A percentile compares a stretch with the other conserved stretches of the same genome.
phyloP scores from a whole-genome alignment of 2,113 vertebrate species.

The Podarcis muralis region DNA sequence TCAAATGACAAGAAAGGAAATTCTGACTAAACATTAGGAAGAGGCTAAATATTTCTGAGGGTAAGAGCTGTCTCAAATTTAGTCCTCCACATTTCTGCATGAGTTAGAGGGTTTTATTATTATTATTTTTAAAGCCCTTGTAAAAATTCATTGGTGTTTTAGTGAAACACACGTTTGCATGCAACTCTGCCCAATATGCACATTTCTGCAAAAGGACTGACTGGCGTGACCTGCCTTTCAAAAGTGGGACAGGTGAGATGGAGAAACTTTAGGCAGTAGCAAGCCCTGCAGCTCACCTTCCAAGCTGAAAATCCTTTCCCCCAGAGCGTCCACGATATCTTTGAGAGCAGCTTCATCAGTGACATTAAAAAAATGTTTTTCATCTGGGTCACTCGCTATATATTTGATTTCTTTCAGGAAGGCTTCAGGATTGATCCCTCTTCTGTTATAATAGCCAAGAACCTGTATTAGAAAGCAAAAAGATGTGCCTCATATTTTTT shows the following conservation, averaged over 20 bases:
- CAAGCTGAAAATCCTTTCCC: slow-evolving; percentile 93
- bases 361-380: slow-evolving; percentile 96
- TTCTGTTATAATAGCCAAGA: slow-evolving; percentile 93
- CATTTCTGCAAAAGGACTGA: neutral
- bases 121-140: too few relatives aligned
- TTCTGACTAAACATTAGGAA: too few relatives aligned
- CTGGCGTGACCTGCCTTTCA: too few relatives aligned
- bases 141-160: too few relatives aligned
- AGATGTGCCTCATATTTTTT: rapidly evolving
- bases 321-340: slow-evolving; percentile 94
- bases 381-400: slow-evolving; percentile 94
- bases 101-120: too few relatives aligned
- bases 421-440: slow-evolving; percentile 91
- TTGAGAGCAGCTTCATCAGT: slow-evolving; percentile 92
- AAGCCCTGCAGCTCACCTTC: slow-evolving; percentile 79
- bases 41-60: too few relatives aligned
- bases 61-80: too few relatives aligned
- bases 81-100: too few relatives aligned
- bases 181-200: too few relatives aligned
- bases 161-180: too few relatives aligned
- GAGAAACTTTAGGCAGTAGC: too few relatives aligned
- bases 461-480: slow-evolving; percentile 76
- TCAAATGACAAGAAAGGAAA: too few relatives aligned
- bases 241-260: neutral
- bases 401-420: slow-evolving; percentile 94